Evolutionary conservation across 1,140 invertebrate genomes (phyloP), one percentile per base, ranked within the genome.

Genomic region (Aethina tumida): DNA sequence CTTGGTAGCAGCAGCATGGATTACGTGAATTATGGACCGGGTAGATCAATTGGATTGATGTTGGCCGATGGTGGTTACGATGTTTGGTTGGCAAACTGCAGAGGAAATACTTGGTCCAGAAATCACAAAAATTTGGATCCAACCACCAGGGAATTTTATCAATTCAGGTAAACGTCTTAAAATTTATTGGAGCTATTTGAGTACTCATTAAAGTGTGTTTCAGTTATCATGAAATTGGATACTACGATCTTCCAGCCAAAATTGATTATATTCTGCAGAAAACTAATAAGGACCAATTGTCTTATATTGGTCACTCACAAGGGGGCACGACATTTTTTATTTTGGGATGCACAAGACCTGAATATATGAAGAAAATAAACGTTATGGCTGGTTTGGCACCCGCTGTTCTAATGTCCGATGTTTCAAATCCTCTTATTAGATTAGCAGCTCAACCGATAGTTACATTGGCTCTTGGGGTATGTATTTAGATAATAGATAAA

Each of bases 141-240:
- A n/a, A 55, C 58, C 15, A 38, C 43, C n/a, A n/a, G n/a, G 20
- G 58, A 62, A 35, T 67, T 64, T 40, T 67, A 32, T 32, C 27
- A 62, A 36, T 49, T 27, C 24, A 49, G 46, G 46, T 49, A 38
- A 38, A n/a, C n/a, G n/a, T n/a, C n/a, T n/a, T n/a, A n/a, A n/a
- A n/a, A n/a, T n/a, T n/a, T n/a, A n/a, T n/a, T n/a, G n/a, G n/a
- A n/a, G n/a, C n/a, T n/a, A n/a, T n/a, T n/a, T n/a, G n/a, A n/a
- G n/a, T n/a, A n/a, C n/a, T n/a, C n/a, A n/a, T n/a, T n/a, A n/a
- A n/a, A n/a, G n/a, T n/a, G 83, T 54, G 74, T 35, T 87, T 58
- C 49, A 80, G 75, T 46, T 84, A 66, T 58, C 73, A 84, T 49
- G 79, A 86, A 60, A 79, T 83, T 60, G 73, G 69, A 5, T 40